These are phyloP conservation scores for Medauroidea extradentata DNA, from an alignment of 1,140 invertebrate species.

Conservation along the genomic window DNA sequence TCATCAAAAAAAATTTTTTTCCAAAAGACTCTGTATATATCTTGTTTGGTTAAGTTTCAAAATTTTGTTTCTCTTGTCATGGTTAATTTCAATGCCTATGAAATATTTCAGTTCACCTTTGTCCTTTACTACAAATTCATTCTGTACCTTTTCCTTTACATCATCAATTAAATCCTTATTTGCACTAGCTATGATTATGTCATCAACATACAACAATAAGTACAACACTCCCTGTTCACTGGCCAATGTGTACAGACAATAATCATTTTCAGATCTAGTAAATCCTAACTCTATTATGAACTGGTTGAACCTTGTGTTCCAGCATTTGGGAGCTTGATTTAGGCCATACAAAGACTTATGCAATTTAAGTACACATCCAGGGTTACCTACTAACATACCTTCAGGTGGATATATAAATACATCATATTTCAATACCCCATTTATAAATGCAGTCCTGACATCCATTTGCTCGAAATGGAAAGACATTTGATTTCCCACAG, in stretches of 20 bases:
- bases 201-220: slow-evolving; percentile 18
- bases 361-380: slow-evolving; percentile 27
- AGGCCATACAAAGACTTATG: slow-evolving; percentile 13
- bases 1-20: neutral
- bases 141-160: slow-evolving; percentile 5
- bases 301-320: slow-evolving; percentile 16
- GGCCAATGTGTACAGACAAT: slow-evolving; percentile 7
- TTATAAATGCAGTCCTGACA: neutral
- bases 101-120: slow-evolving; percentile 16
- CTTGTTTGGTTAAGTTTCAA: neutral
- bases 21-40: neutral
- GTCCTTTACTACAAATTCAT: slow-evolving; percentile 14
- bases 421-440: neutral
- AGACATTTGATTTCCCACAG: neutral
- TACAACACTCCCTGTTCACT: neutral
- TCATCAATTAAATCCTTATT: neutral
- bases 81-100: slow-evolving; percentile 13
- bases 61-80: slow-evolving; percentile 1
- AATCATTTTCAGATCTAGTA: slow-evolving; percentile 11
- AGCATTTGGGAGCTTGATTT: slow-evolving; percentile 14
- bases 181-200: slow-evolving; percentile 11
- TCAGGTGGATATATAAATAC: neutral
- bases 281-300: slow-evolving; percentile 7
- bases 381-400: neutral
- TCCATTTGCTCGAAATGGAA: neutral